phyloP scores from a whole-genome alignment of 2,888 invertebrate genomes.

The Taphrorychus bicolor region DNA sequence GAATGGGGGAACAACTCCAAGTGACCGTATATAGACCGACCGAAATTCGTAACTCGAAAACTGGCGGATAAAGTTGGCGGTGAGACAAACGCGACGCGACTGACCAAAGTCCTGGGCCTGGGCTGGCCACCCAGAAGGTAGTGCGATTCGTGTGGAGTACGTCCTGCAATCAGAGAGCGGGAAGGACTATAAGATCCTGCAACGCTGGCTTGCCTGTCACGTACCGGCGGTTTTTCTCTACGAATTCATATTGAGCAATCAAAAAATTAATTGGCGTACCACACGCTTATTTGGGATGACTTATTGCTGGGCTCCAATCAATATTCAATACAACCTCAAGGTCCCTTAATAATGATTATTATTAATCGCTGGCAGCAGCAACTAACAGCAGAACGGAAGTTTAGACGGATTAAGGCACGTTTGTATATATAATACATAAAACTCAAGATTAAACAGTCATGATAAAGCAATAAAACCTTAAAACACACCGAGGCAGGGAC shows the following conservation, averaged over 20 bases:
- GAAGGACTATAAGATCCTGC: slow-evolving; percentile 12
- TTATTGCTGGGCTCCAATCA: background rate
- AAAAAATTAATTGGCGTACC: slow-evolving; percentile 9
- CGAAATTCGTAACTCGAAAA: background rate
- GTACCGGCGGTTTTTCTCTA: slow-evolving; percentile 12
- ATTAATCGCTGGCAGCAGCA: too few species aligned
- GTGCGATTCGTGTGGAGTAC: slow-evolving; percentile 11
- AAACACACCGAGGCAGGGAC: background rate
- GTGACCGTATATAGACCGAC: background rate
- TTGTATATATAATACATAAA: background rate
- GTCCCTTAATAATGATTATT: background rate
- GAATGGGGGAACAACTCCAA: too few species aligned
- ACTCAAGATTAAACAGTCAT: background rate
- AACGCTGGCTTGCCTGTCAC: slow-evolving; percentile 6
- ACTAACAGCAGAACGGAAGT: background rate
- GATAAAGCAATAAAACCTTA: background rate
- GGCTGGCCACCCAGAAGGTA: slow-evolving; percentile 34
- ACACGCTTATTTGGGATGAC: background rate
- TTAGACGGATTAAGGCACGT: background rate
- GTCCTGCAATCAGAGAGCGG: slow-evolving; percentile 7
- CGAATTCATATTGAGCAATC: slow-evolving; percentile 10
- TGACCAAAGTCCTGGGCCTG: slow-evolving; percentile 24
- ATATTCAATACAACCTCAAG: background rate
- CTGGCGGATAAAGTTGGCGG: slow-evolving; percentile 15
- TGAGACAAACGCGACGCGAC: slow-evolving; percentile 28